Conservation (phyloP, 2,113 vertebrate genomes). For the Carassius auratus region DNA sequence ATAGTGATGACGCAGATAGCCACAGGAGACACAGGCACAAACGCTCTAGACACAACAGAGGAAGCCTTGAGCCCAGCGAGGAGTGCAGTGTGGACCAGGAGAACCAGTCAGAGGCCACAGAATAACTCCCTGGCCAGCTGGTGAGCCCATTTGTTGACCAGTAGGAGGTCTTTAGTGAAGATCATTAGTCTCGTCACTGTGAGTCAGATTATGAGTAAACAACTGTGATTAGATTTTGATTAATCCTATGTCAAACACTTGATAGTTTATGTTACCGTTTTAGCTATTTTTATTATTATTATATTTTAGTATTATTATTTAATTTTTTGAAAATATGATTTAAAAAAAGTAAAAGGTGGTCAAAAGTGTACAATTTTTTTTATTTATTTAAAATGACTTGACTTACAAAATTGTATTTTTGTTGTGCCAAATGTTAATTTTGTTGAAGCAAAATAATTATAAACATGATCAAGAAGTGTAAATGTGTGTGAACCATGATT, state of each 20-base stretch:
- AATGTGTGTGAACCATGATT: slow-evolving; percentile 14
- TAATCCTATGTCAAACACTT: slow-evolving; percentile 36
- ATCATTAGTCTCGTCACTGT: slow-evolving; percentile 55
- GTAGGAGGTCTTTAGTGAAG: slow-evolving; percentile 13
- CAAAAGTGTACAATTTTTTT: no score
- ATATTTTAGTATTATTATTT: no score
- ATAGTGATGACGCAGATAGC: slow-evolving; percentile 82
- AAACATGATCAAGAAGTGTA: slow-evolving; percentile 53
- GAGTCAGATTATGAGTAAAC: not conserved
- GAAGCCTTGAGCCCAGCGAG: slow-evolving; percentile 80
- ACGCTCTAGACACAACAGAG: slow-evolving; percentile 84
- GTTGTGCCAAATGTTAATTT: slow-evolving; percentile 49
- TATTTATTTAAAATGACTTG: slow-evolving; percentile 26
- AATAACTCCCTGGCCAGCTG: slow-evolving; percentile 64
- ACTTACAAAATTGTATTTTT: slow-evolving; percentile 45
- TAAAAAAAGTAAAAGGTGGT: not conserved
- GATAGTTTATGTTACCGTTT: slow-evolving; percentile 48
- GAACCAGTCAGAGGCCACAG: slow-evolving; percentile 76
- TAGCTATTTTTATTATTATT: no score
- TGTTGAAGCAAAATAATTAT: slow-evolving; percentile 52
- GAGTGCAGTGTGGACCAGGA: slow-evolving; percentile 79
- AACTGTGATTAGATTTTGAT: not conserved
- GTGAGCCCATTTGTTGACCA: not conserved
- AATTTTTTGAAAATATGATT: not conserved
- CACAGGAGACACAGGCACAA: slow-evolving; percentile 85